Base-by-base conservation (phyloP, 2,113 vertebrate species). In the Hydrochoerus hydrochaeris region DNA sequence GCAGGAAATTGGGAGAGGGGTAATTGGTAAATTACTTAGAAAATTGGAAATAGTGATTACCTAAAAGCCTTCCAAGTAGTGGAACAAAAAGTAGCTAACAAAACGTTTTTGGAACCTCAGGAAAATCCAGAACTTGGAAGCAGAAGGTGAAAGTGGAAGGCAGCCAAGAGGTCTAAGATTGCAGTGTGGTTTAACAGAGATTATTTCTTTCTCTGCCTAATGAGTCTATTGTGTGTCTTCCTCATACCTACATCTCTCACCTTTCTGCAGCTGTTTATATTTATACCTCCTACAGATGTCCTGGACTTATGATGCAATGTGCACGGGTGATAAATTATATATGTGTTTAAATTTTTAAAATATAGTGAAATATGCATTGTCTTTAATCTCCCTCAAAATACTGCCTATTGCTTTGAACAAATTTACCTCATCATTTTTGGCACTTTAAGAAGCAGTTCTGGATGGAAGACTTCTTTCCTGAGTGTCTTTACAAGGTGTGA, bases 131-230 rank as follows among this genome's bases (percentile, higher is more conserved):
- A 65, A 65, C 2, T 30, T 44, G 17, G 52, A 44, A 22, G 1
- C 6, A 4, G 0, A 14, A 38, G 2, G 63, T 10, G 30, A 41
- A 2, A n/a, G 14, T 19, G 20, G 54, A 49, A 44, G 11, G 3
- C 13, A 44, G 14, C 12, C 1, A 17, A 30, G 14, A 52, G 1
- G 11, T 35, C 57, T 7, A 26, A 32, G 54, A 52, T 8, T n/a
- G 6, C 9, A 26, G 14, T 7, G 13, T 4, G 3, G 2, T 54
- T 30, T n/a, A 14, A 32, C 26, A 6, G 28, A 85, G 44, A 24
- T 19, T 32, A 14, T 38, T 24, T 46, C 46, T 69, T 30, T 35
- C 1, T 20, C 17, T 28, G 8, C 7, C 30, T 9, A 9, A 10
- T 6, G 7, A 28, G 22, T 20, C 11, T 69, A 5, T 5, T 24